These are phyloP conservation scores for Cheiracanthium punctorium DNA, from an alignment of 2,888 invertebrate species.

Conservation along the genomic window DNA sequence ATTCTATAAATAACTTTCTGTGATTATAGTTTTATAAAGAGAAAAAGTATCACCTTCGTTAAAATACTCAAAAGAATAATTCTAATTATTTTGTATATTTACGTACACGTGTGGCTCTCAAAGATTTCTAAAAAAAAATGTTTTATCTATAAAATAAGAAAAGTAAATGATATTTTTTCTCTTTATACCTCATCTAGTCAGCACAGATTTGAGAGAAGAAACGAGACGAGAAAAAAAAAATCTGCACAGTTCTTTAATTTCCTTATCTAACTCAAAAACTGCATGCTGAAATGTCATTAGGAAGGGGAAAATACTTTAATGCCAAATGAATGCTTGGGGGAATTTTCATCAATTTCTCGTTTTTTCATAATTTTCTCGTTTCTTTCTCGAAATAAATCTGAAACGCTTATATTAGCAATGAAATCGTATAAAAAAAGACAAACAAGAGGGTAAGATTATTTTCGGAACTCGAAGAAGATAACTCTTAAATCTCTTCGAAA, in stretches of 20 bases:
- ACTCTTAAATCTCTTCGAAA: background rate
- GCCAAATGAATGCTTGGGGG: too few relatives aligned
- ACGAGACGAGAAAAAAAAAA: too few relatives aligned
- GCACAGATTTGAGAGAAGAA: background rate
- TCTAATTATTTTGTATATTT: too few relatives aligned
- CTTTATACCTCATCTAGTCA: background rate
- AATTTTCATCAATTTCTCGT: too few relatives aligned
- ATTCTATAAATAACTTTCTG: conserved; percentile 1
- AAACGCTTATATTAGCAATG: conserved; percentile 3
- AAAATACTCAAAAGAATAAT: too few relatives aligned
- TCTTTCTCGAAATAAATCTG: background rate
- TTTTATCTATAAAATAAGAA: too few relatives aligned
- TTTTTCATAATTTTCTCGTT: background rate
- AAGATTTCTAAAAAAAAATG: too few relatives aligned
- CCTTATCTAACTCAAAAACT: too few relatives aligned
- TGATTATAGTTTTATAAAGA: background rate
- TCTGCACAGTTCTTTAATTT: too few relatives aligned
- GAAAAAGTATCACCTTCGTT: background rate
- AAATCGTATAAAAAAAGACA: background rate
- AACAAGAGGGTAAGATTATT: background rate
- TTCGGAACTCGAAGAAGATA: background rate
- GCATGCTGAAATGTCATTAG: too few relatives aligned
- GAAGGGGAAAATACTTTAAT: too few relatives aligned
- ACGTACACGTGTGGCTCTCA: too few relatives aligned
- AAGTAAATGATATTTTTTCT: conserved; percentile 8